Percentiles rank a stretch among this genome's conserved stretches.
Conservation (phyloP, 2,113 vertebrate species). For the Triplophysa tibetana region DNA sequence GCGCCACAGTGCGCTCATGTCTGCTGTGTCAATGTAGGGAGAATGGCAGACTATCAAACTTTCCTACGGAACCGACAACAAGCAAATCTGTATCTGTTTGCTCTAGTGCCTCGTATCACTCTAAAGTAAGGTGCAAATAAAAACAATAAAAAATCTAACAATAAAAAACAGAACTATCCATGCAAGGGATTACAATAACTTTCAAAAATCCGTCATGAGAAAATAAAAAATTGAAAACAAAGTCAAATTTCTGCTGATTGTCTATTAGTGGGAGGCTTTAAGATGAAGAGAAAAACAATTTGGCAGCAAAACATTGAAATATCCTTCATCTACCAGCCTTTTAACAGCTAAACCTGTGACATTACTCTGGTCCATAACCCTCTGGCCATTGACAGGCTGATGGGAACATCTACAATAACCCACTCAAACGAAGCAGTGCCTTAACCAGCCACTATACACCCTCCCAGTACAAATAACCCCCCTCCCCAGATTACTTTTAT, state of each 20-base stretch:
- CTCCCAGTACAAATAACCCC: neutral
- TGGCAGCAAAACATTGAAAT: constrained; percentile 29
- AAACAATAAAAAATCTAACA: constrained; percentile 19
- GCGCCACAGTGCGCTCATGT: too few relatives aligned
- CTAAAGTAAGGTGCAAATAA: constrained; percentile 50
- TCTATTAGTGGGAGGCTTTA: constrained; percentile 13
- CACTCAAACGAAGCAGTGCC: neutral
- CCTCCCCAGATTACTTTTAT: constrained; percentile 12
- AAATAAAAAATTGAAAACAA: constrained; percentile 52
- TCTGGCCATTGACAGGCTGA: constrained; percentile 33
- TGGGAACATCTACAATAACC: constrained; percentile 11
- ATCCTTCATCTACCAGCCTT: constrained; percentile 19
- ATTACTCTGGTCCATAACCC: constrained; percentile 32
- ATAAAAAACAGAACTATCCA: constrained; percentile 39
- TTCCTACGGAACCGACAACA: too few relatives aligned
- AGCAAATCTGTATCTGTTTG: neutral
- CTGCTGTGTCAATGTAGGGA: too few relatives aligned
- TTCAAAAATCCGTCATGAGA: constrained; percentile 33
- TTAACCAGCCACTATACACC: neutral
- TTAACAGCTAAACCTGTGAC: constrained; percentile 32
- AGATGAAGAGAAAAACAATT: constrained; percentile 21
- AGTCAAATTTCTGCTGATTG: constrained; percentile 41
- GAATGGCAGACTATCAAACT: too few relatives aligned
- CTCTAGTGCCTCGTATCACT: constrained; percentile 37
- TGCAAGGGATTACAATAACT: constrained; percentile 51